These are phyloP conservation scores for Brachyalestes nurse DNA, from an alignment of 2,797 vertebrate genomes.

Conservation along the genomic window DNA sequence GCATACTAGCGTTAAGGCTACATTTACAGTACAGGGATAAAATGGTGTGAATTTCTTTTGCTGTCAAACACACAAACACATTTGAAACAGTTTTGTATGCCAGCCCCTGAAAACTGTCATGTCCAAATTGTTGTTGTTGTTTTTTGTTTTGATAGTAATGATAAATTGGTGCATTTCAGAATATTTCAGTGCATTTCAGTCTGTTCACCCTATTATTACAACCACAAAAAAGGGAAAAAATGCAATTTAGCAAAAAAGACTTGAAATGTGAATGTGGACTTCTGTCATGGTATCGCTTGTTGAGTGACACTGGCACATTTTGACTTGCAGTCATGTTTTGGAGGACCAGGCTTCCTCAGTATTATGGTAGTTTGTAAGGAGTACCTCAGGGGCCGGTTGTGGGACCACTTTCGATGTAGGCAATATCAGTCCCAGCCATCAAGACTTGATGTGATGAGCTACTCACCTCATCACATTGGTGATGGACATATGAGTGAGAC, in stretches of 20 bases:
- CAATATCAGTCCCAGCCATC: neutral
- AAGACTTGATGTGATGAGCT: slow-evolving; percentile 6
- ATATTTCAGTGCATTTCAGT: too few relatives aligned
- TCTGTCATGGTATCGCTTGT: neutral
- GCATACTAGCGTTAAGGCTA: neutral
- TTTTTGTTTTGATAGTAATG: too few relatives aligned
- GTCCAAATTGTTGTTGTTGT: too few relatives aligned
- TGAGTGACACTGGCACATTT: neutral
- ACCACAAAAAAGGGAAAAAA: neutral
- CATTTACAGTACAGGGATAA: neutral
- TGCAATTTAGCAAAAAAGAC: neutral
- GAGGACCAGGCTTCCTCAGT: neutral
- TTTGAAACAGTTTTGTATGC: too few relatives aligned
- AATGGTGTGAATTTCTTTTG: neutral
- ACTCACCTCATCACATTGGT: neutral
- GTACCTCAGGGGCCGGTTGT: neutral
- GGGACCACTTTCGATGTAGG: neutral
- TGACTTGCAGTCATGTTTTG: neutral
- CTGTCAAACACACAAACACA: too few relatives aligned
- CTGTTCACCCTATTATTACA: neutral
- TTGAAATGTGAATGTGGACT: neutral
- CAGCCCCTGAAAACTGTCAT: too few relatives aligned
- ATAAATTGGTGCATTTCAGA: too few relatives aligned
- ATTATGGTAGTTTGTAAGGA: neutral
- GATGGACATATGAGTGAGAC: neutral